A percentile compares a stretch with the other conserved stretches of the same genome.
Conservation (phyloP, 2,888 invertebrate genomes). For the Drosophila affinis region DNA sequence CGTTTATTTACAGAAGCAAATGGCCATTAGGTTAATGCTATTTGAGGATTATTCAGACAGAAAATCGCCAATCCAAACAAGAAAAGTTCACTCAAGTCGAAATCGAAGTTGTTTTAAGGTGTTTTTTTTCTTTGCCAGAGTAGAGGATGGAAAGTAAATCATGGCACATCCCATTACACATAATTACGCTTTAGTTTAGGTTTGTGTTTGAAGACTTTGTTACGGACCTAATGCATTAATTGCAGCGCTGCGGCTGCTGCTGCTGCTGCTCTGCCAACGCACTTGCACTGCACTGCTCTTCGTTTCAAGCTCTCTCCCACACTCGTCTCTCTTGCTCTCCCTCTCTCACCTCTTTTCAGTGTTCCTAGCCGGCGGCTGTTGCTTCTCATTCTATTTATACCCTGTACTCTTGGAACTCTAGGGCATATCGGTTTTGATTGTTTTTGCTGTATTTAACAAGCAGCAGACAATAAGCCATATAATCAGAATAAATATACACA, state of each 20-base stretch:
- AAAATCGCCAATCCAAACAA: constrained; percentile 56
- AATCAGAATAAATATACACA: too few species aligned
- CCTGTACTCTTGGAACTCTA: not conserved
- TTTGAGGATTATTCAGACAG: constrained; percentile 61
- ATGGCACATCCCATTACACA: constrained; percentile 12
- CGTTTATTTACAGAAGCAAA: constrained; percentile 65
- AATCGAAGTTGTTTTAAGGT: constrained; percentile 29
- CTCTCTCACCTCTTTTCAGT: not conserved
- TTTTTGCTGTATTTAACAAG: not conserved
- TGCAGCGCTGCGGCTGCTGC: not conserved
- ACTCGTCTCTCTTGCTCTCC: not conserved
- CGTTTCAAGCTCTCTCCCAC: not conserved
- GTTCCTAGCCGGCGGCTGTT: not conserved
- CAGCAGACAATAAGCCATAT: too few species aligned
- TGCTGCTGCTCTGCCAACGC: too few species aligned
- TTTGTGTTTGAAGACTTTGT: not conserved
- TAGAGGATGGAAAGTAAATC: constrained; percentile 4
- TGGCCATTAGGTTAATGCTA: constrained; percentile 65
- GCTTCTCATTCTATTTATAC: not conserved
- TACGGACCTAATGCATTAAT: not conserved
- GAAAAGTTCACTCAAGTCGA: constrained; percentile 36
- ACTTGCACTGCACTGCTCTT: not conserved
- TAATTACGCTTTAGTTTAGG: constrained; percentile 14
- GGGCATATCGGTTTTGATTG: not conserved
- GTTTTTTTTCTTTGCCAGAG: constrained; percentile 1